Evolutionary conservation across 2,113 vertebrate species (phyloP).

Genomic region (Tupaia tana): DNA sequence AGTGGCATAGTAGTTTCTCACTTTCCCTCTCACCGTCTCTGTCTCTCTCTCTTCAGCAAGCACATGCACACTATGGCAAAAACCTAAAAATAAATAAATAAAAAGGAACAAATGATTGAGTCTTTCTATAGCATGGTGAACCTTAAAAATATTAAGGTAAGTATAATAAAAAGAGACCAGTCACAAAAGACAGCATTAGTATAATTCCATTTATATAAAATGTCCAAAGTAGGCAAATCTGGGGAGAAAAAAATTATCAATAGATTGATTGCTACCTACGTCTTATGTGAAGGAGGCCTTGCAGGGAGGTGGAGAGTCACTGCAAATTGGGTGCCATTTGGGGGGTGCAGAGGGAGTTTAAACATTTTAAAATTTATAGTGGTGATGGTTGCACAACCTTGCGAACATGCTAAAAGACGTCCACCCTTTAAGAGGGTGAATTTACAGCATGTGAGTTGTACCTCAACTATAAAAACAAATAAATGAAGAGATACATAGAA

Average conservation of each 20-base stretch:
- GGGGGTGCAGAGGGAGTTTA: neutral
- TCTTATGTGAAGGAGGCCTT: neutral
- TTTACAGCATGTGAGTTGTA: neutral
- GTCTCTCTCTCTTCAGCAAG: too few relatives aligned
- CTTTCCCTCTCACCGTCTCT: too few relatives aligned
- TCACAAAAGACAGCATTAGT: neutral
- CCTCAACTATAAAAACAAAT: conserved; percentile 2
- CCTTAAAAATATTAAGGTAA: neutral
- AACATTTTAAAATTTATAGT: neutral
- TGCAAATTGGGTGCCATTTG: neutral
- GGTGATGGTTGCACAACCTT: neutral
- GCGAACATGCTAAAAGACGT: neutral
- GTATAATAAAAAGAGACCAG: neutral
- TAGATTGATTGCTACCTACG: neutral
- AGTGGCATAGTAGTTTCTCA: too few relatives aligned
- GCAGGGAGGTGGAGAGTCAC: neutral
- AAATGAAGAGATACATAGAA: neutral
- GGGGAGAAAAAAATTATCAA: neutral
- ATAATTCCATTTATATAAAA: conserved; percentile 9
- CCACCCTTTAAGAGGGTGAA: neutral
- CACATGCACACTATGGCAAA: too few relatives aligned
- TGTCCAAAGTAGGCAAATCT: neutral
- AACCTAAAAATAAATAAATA: too few relatives aligned
- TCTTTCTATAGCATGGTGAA: neutral
- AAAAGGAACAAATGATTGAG: too few relatives aligned